phyloP scores from a whole-genome alignment of 2,113 vertebrate species.

The Prunella himalayana region DNA sequence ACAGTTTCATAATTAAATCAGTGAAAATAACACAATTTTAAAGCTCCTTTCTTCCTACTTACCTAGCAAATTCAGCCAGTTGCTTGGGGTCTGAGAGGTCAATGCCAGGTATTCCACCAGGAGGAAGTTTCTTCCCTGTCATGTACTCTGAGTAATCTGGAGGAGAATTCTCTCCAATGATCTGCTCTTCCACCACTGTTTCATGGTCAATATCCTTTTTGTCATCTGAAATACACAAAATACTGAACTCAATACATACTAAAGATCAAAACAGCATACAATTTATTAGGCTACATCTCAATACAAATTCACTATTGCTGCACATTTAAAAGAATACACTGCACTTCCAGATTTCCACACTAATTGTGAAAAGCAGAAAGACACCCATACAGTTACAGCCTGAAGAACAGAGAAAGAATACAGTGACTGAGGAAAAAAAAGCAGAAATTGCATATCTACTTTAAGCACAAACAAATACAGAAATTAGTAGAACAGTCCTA shows the following conservation, averaged over 20 bases:
- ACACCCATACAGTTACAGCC: neutral
- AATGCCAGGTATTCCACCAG: slow-evolving; percentile 96
- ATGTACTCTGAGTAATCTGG: slow-evolving; percentile 99
- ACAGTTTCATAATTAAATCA: neutral
- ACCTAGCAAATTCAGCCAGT: slow-evolving; percentile 98
- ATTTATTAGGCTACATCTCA: neutral
- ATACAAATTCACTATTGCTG: neutral
- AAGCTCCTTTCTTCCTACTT: slow-evolving; percentile 44
- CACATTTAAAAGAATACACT: neutral
- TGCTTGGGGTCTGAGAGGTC: slow-evolving; percentile 98
- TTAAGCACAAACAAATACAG: neutral
- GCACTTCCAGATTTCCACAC: neutral
- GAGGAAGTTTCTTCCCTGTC: slow-evolving; percentile 98
- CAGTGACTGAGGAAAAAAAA: neutral
- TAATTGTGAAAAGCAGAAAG: neutral
- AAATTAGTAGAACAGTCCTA: neutral
- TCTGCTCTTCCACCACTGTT: slow-evolving; percentile 92
- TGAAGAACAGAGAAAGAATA: neutral
- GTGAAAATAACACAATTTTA: neutral
- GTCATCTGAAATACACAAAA: slow-evolving; percentile 84
- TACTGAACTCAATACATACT: neutral
- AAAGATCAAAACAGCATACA: neutral
- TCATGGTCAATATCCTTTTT: slow-evolving; percentile 99
- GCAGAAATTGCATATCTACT: neutral
- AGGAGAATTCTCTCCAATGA: slow-evolving; percentile 95